A percentile compares a stretch with the other conserved stretches of the same genome.
Conservation (phyloP, 1,140 invertebrate species). For the Lethocerus indicus region DNA sequence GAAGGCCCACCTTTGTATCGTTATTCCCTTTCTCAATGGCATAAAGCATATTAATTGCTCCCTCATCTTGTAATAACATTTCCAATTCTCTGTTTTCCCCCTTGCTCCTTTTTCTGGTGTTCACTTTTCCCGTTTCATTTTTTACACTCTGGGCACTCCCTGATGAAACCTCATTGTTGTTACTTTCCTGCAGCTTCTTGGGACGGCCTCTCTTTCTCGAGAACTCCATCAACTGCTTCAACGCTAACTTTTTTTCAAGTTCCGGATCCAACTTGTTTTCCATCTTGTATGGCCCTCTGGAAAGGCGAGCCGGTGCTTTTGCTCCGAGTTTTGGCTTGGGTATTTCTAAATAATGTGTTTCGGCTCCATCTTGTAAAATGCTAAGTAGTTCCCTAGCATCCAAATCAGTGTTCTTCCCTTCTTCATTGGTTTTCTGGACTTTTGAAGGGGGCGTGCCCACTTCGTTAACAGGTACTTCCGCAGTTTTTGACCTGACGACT, state of each 20-base stretch:
- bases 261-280: slow-evolving; percentile 24
- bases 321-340: slow-evolving; percentile 6
- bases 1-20: slow-evolving; percentile 19
- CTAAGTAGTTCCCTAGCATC: slow-evolving; percentile 29
- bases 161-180: slow-evolving; percentile 2
- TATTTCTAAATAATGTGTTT: slow-evolving; percentile 14
- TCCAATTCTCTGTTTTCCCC: slow-evolving; percentile 47
- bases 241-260: slow-evolving; percentile 29
- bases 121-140: background rate
- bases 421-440: background rate
- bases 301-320: slow-evolving; percentile 2
- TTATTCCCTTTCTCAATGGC: slow-evolving; percentile 37
- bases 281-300: slow-evolving; percentile 8
- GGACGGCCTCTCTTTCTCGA: slow-evolving; percentile 16
- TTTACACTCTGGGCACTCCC: slow-evolving; percentile 2
- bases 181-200: slow-evolving; percentile 10
- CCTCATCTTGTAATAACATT: slow-evolving; percentile 61
- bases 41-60: slow-evolving; percentile 68
- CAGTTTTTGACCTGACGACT: slow-evolving; percentile 1
- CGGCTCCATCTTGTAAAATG: slow-evolving; percentile 30
- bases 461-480: background rate
- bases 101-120: slow-evolving; percentile 23
- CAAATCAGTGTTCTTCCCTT: slow-evolving; percentile 13
- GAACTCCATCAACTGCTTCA: slow-evolving; percentile 32
- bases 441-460: slow-evolving; percentile 4